These are phyloP conservation scores for Poeciliopsis turrubarensis DNA, from an alignment of 2,113 vertebrate species.

Conservation along the genomic window DNA sequence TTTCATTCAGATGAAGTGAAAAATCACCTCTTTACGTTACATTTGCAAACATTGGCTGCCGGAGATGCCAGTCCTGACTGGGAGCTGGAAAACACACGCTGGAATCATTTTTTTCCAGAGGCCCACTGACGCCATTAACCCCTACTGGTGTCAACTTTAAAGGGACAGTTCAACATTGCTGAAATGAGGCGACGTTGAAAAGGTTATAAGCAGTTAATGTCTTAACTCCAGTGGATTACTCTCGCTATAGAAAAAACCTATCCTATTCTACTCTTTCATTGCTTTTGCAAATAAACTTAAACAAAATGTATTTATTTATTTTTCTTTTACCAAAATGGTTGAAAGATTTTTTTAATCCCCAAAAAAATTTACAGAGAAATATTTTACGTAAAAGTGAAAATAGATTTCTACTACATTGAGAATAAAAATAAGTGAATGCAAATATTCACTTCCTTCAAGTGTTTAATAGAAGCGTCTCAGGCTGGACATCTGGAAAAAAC, in stretches of 20 bases:
- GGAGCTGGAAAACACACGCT: constrained; percentile 25
- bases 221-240: background rate
- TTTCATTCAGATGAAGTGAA: constrained; percentile 65
- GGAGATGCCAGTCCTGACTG: constrained; percentile 39
- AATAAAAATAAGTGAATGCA: too few relatives aligned
- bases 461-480: too few relatives aligned
- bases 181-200: background rate
- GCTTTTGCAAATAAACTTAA: background rate
- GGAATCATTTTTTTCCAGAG: background rate
- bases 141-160: constrained; percentile 50
- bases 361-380: too few relatives aligned
- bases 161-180: background rate
- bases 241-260: too few relatives aligned
- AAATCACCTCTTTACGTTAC: constrained; percentile 61
- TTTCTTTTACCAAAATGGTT: too few relatives aligned
- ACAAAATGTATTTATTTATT: background rate
- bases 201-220: background rate
- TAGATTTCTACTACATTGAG: background rate
- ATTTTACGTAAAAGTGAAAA: background rate
- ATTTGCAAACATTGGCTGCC: constrained; percentile 66
- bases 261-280: too few relatives aligned
- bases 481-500: too few relatives aligned
- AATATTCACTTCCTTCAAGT: too few relatives aligned
- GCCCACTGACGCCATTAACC: constrained; percentile 51
- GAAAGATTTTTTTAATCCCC: too few relatives aligned